Base-by-base conservation (phyloP, 64 coral and sea anemone genomes). In the Porites lutea region DNA sequence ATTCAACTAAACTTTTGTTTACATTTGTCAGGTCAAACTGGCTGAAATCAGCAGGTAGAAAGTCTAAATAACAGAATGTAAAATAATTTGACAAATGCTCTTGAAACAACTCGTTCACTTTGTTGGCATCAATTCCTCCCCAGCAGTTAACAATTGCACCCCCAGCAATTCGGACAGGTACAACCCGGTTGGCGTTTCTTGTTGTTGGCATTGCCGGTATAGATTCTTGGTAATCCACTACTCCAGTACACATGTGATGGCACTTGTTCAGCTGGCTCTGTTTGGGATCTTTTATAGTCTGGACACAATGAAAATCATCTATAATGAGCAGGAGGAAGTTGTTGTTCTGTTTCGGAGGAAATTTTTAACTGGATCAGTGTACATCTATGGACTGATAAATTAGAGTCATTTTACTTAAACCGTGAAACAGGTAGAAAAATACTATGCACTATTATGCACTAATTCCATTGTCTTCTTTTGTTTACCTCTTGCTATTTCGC, bases 81-180 rank as follows among this genome's bases (percentile, higher is more conserved):
- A 78, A 58, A 78, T 51, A 78, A 48, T 58, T 47, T 2, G 48
- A 6, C 75, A 52, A 47, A 21, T 52, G 51, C 22, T 51, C 4
- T 3, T 47, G 48, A 13, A 78, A 78, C 13, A 52, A 16, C 6
- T 19, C 9, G 1, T 21, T 44, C 3, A 88, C 54, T 7, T 74
- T 65, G 20, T 77, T n/a, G 14, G 86, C 4, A 51, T 93, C 37
- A 5, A 93, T 92, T 5, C 90, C 90, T 14, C 90, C 90, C 0
- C 71, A 6, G 37, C 81, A 92, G 27, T 21, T 70, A 9, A 70
- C 66, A 21, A 70, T 4, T 70, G n/a, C 66, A 23, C 21, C 27
- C 15, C 19, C 54, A 57, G 75, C 37, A 43, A 57, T 59, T 16
- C 79, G 75, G 22, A 75, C 90, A 64, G 46, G 3, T n/a, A 59